phyloP scores from a whole-genome alignment of 2,113 vertebrate genomes.

The Chloebia gouldiae region DNA sequence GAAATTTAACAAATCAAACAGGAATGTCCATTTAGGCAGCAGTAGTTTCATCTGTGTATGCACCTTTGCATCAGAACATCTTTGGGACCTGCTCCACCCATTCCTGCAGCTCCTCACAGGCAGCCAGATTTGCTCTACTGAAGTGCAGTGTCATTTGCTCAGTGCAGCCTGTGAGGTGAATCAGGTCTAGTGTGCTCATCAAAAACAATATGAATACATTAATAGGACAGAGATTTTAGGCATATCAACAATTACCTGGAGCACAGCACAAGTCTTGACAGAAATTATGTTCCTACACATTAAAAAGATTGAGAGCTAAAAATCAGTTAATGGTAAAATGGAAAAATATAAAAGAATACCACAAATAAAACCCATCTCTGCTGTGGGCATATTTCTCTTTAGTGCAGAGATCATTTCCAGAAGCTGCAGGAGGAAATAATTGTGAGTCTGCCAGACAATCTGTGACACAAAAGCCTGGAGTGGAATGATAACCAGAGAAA shows the following conservation, averaged over 20 bases:
- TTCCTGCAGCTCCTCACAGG: not conserved
- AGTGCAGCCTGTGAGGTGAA: not conserved
- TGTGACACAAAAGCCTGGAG: conserved; percentile 32
- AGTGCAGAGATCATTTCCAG: conserved; percentile 60
- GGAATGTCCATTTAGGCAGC: not conserved
- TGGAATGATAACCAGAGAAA: conserved; percentile 47
- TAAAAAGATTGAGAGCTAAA: not conserved
- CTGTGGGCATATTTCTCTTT: conserved; percentile 21
- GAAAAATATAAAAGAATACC: conserved; percentile 13
- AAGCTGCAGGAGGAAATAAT: conserved; percentile 47
- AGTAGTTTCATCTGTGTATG: not conserved
- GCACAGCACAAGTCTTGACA: not conserved
- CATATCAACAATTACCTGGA: not conserved
- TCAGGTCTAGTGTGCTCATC: not conserved
- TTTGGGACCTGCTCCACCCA: not conserved
- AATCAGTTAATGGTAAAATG: not conserved
- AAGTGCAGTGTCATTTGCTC: not conserved
- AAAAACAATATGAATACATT: not conserved
- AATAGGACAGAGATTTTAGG: not conserved
- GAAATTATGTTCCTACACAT: not conserved
- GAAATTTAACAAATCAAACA: not conserved
- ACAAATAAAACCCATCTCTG: conserved; percentile 33
- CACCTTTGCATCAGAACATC: not conserved
- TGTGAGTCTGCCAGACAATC: conserved; percentile 43
- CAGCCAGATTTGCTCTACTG: not conserved